These are phyloP conservation scores for Grallaria varia DNA, from an alignment of 2,113 vertebrate genomes.

Conservation along the genomic window DNA sequence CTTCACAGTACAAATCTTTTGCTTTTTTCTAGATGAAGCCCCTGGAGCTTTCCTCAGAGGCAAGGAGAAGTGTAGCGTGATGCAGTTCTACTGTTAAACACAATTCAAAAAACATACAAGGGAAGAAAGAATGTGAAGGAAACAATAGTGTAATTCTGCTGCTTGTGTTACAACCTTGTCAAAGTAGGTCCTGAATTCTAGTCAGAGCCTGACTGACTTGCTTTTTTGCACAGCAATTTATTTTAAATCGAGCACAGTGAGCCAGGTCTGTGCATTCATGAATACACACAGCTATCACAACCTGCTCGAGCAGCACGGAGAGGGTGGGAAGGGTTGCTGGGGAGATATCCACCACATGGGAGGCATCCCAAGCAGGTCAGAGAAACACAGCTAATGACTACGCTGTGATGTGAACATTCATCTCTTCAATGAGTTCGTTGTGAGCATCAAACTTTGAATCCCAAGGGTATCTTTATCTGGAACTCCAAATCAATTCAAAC, in stretches of 20 bases:
- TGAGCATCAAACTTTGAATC: not conserved
- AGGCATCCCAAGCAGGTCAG: not conserved
- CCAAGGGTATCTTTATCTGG: not conserved
- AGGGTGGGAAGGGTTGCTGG: not conserved
- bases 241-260: not conserved
- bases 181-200: not conserved
- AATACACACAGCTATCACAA: not conserved
- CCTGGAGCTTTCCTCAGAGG: slow-evolving; percentile 24
- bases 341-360: not conserved
- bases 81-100: not conserved
- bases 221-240: not conserved
- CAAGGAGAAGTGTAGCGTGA: not conserved
- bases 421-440: not conserved
- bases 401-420: not conserved
- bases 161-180: not conserved
- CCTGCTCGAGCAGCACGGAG: not conserved
- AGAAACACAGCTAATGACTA: not conserved
- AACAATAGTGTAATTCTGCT: not conserved
- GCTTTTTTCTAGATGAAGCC: not conserved
- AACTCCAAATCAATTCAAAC: not conserved
- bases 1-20: not conserved
- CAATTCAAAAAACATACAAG: not conserved
- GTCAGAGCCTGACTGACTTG: not conserved
- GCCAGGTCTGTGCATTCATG: not conserved
- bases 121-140: not conserved